A percentile compares a stretch with the other conserved stretches of the same genome.
phyloP scores from a whole-genome alignment of 1,140 invertebrate species.

The Drosophila malerkotliana region DNA sequence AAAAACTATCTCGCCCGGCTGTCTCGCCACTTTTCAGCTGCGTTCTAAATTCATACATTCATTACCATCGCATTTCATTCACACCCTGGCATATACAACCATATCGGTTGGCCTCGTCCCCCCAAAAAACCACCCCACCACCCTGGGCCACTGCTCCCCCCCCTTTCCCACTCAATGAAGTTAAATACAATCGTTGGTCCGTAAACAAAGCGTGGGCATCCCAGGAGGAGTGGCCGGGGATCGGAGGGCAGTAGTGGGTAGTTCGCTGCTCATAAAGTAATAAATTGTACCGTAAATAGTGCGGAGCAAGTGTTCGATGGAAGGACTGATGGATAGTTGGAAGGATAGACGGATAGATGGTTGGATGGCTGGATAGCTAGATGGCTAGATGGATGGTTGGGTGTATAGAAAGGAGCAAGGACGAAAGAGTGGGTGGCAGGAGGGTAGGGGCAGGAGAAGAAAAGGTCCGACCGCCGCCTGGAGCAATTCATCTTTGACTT shows the following conservation, averaged over 20 bases:
- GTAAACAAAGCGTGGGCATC: slow-evolving; percentile 56
- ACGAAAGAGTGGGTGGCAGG: not conserved
- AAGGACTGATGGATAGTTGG: slow-evolving; percentile 23
- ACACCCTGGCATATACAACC: slow-evolving; percentile 26
- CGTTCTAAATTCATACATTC: slow-evolving; percentile 82
- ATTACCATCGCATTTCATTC: slow-evolving; percentile 78
- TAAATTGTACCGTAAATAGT: slow-evolving; percentile 82
- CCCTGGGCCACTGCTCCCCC: not conserved
- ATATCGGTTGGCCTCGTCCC: not conserved
- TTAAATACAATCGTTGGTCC: slow-evolving; percentile 79
- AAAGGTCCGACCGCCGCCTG: slow-evolving; percentile 14
- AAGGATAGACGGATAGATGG: slow-evolving; percentile 20
- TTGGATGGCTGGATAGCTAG: not conserved
- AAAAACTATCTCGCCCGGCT: slow-evolving; percentile 77
- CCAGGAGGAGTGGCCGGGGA: not conserved
- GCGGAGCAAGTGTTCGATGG: slow-evolving; percentile 69
- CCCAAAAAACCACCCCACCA: slow-evolving; percentile 1
- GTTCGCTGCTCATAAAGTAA: slow-evolving; percentile 80
- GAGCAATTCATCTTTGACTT: slow-evolving; percentile 69
- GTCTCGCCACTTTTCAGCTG: slow-evolving; percentile 80
- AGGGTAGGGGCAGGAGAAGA: not conserved
- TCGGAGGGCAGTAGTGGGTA: slow-evolving; percentile 11
- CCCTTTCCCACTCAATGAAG: slow-evolving; percentile 33
- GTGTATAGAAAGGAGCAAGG: slow-evolving; percentile 6
- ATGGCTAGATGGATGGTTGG: slow-evolving; percentile 16